Evolutionary conservation across 2,113 vertebrate species (phyloP).

Genomic region (Carettochelys insculpta): DNA sequence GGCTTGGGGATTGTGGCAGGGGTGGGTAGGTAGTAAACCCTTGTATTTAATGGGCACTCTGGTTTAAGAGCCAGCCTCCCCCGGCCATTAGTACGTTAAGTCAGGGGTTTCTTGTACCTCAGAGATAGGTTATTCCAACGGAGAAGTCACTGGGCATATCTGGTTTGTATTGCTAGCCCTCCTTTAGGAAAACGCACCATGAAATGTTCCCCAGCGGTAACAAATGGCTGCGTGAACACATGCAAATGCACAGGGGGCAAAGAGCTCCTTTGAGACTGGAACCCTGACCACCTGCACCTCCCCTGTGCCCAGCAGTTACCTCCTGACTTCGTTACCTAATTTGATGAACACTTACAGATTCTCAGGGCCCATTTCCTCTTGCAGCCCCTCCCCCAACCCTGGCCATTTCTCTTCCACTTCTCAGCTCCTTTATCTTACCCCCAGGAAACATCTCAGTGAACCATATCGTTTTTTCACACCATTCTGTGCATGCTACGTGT

Average conservation of each 20-base stretch:
- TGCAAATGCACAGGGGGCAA: no score
- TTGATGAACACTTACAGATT: background rate
- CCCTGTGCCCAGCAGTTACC: accelerated
- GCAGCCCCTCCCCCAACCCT: no score
- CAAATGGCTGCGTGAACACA: background rate
- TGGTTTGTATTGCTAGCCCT: background rate
- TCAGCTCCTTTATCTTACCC: background rate
- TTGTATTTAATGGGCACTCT: no score
- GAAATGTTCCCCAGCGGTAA: background rate
- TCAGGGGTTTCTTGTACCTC: no score
- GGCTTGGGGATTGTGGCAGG: no score
- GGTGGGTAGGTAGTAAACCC: no score
- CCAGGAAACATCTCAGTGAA: background rate
- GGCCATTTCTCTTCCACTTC: accelerated
- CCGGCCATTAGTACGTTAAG: no score
- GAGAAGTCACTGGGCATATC: background rate
- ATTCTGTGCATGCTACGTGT: background rate
- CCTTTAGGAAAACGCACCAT: background rate
- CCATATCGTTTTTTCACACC: background rate
- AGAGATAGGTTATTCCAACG: accelerated
- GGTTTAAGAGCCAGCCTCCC: no score
- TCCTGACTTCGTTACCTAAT: background rate
- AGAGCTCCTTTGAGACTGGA: background rate
- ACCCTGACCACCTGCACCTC: background rate
- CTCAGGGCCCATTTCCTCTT: no score